A percentile compares a stretch with the other conserved stretches of the same genome.
Evolutionary conservation across 2,888 invertebrate species (phyloP).

Genomic region (Therioaphis trifolii): DNA sequence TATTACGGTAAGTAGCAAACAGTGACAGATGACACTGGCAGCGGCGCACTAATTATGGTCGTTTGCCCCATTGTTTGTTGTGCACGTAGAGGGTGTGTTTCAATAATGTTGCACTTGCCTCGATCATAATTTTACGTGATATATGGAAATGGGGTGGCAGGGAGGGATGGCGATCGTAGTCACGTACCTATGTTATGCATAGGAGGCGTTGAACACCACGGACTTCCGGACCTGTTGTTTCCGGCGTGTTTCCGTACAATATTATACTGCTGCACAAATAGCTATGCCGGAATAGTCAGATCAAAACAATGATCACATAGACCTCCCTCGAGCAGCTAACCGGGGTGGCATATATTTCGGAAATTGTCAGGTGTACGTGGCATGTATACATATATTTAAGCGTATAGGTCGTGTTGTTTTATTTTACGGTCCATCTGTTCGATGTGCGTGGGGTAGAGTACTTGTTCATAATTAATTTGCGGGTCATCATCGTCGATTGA

Average conservation of each 20-base stretch:
- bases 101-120: conserved; percentile 49
- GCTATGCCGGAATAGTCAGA: conserved; percentile 32
- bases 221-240: conserved; percentile 62
- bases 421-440: conserved; percentile 50
- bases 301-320: conserved; percentile 25
- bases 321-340: neutral
- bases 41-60: conserved; percentile 49
- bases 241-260: conserved; percentile 22
- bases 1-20: neutral
- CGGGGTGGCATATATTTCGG: conserved; percentile 25
- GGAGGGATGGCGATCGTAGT: neutral
- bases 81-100: conserved; percentile 25
- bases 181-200: neutral
- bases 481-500: neutral
- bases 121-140: conserved; percentile 41
- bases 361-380: conserved; percentile 33
- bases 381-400: neutral
- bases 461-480: conserved; percentile 31
- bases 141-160: conserved; percentile 42
- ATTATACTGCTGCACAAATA: neutral
- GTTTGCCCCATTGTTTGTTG: conserved; percentile 29
- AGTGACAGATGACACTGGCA: conserved; percentile 39
- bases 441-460: neutral
- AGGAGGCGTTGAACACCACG: neutral
- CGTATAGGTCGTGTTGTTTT: neutral